Percentiles rank a stretch among this genome's conserved stretches.
Evolutionary conservation across 23 tunicate genomes (phyloP).

Genomic region (Oikopleura vanhoeffeni): DNA sequence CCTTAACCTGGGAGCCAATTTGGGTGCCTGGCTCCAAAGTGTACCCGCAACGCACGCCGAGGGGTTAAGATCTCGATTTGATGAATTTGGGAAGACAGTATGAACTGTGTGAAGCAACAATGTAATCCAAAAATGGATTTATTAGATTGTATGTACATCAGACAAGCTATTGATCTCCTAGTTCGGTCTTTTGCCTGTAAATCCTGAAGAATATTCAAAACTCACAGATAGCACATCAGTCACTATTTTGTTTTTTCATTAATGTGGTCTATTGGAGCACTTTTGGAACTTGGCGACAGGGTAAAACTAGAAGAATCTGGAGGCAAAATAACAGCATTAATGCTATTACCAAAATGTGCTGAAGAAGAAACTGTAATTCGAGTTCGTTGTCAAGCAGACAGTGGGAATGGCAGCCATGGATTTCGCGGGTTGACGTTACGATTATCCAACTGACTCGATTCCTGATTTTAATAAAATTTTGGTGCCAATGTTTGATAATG

Average conservation of each 20-base stretch:
- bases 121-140: slow-evolving; percentile 68
- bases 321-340: slow-evolving; percentile 22
- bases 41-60: slow-evolving; percentile 45
- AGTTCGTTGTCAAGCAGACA: slow-evolving; percentile 65
- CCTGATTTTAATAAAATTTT: slow-evolving; percentile 81
- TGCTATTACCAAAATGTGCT: slow-evolving; percentile 26
- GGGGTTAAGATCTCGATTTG: slow-evolving; percentile 38
- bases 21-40: slow-evolving; percentile 77
- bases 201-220: slow-evolving; percentile 41
- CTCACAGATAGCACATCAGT: slow-evolving; percentile 33
- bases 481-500: slow-evolving; percentile 91
- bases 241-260: slow-evolving; percentile 68
- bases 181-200: slow-evolving; percentile 71
- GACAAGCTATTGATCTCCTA: slow-evolving; percentile 85
- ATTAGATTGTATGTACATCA: slow-evolving; percentile 95
- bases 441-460: slow-evolving; percentile 69
- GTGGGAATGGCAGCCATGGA: slow-evolving; percentile 93
- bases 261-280: slow-evolving; percentile 92
- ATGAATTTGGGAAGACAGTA: slow-evolving; percentile 38
- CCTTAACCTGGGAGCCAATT: slow-evolving; percentile 90
- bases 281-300: slow-evolving; percentile 86
- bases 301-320: slow-evolving; percentile 68
- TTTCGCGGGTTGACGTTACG: slow-evolving; percentile 45
- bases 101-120: slow-evolving; percentile 26
- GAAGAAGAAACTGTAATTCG: slow-evolving; percentile 93